Evolutionary conservation across 2,797 vertebrate species (phyloP).

Genomic region (Helostoma temminkii): DNA sequence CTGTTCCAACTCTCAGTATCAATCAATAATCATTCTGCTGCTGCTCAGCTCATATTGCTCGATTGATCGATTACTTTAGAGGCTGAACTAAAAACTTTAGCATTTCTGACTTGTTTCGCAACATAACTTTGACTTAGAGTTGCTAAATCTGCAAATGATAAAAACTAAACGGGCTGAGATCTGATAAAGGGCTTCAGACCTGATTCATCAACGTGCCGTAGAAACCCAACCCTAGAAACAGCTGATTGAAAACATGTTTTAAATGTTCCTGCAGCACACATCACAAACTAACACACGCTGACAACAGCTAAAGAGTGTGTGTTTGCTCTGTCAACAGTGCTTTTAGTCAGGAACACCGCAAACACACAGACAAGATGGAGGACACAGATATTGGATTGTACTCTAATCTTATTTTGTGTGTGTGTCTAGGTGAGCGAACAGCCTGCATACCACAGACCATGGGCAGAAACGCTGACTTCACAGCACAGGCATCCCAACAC

Average conservation of each 20-base stretch:
- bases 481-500: conserved; percentile 40
- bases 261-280: neutral
- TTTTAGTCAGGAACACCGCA: neutral
- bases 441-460: conserved; percentile 47
- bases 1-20: neutral
- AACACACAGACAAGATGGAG: conserved; percentile 49
- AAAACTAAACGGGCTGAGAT: too few species aligned
- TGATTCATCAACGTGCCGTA: neutral
- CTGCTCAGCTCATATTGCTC: too few species aligned
- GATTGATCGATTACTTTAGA: too few species aligned
- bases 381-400: conserved; percentile 39
- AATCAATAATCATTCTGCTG: neutral
- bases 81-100: too few species aligned
- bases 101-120: too few species aligned
- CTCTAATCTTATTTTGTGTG: conserved; percentile 32
- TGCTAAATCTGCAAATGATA: too few species aligned
- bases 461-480: conserved; percentile 58
- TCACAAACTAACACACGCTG: neutral
- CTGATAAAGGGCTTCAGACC: too few species aligned
- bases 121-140: too few species aligned
- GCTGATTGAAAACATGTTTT: neutral
- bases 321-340: conserved; percentile 17
- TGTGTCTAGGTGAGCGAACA: conserved; percentile 50
- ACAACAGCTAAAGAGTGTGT: too few species aligned
- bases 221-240: neutral